Evolutionary conservation across 2,113 vertebrate genomes (phyloP).

Genomic region (Paedocypris sp.): DNA sequence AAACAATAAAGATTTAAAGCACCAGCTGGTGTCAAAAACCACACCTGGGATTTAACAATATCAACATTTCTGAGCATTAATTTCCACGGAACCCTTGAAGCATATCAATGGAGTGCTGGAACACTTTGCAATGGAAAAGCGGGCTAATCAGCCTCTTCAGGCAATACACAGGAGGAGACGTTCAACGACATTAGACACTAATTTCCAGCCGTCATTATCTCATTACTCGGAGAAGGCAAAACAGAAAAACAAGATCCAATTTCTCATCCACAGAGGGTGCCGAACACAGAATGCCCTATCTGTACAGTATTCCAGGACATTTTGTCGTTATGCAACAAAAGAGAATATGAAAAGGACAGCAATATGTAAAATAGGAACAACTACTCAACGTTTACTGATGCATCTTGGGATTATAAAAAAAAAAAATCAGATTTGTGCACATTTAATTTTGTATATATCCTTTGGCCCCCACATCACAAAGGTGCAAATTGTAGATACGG

Average conservation of each 20-base stretch:
- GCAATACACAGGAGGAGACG: constrained; percentile 36
- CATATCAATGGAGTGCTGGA: constrained; percentile 31
- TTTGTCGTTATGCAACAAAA: too few relatives aligned
- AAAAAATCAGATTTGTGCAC: too few relatives aligned
- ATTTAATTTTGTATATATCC: too few relatives aligned
- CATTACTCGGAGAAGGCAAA: constrained; percentile 37
- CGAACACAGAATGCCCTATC: too few relatives aligned
- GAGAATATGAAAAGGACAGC: too few relatives aligned
- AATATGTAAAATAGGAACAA: too few relatives aligned
- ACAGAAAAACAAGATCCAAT: constrained; percentile 37
- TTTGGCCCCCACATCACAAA: too few relatives aligned
- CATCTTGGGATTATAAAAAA: too few relatives aligned
- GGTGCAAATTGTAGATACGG: too few relatives aligned
- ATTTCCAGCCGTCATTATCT: constrained; percentile 41
- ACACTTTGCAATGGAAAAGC: constrained; percentile 34
- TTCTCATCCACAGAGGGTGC: constrained; percentile 22
- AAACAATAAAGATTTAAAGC: not conserved
- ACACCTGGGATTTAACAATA: constrained; percentile 16
- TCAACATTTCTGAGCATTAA: constrained; percentile 24
- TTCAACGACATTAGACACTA: constrained; percentile 37
- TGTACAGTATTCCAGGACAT: too few relatives aligned
- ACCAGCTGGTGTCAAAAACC: constrained; percentile 12
- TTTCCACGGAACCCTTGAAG: constrained; percentile 20
- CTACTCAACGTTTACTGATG: too few relatives aligned
- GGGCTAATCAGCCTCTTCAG: constrained; percentile 40